phyloP scores from a whole-genome alignment of 2,113 vertebrate genomes.

The Oryzias celebensis region DNA sequence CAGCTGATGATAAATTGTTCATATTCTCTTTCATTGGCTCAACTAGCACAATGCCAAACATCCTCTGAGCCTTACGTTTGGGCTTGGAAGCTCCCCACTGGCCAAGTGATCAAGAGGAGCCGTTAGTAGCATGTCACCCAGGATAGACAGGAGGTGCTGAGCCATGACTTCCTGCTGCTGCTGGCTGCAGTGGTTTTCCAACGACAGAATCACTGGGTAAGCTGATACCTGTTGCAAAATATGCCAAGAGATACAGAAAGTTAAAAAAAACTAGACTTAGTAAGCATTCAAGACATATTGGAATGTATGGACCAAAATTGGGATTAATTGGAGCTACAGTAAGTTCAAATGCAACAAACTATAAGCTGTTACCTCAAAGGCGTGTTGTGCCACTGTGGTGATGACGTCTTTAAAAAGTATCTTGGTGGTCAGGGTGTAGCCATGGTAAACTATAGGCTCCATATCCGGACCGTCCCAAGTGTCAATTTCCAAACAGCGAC shows the following conservation, averaged over 20 bases:
- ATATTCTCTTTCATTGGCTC: slow-evolving; percentile 1
- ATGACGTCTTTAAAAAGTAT: slow-evolving; percentile 85
- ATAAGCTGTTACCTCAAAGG: slow-evolving; percentile 81
- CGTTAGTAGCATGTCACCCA: slow-evolving; percentile 79
- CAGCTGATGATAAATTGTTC: slow-evolving; percentile 6
- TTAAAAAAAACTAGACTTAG: neutral
- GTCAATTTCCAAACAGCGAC: slow-evolving; percentile 90
- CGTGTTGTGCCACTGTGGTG: slow-evolving; percentile 79
- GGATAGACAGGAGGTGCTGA: slow-evolving; percentile 68
- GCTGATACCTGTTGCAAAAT: slow-evolving; percentile 77
- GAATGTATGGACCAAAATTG: too few species aligned
- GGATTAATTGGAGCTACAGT: too few species aligned
- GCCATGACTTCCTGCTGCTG: slow-evolving; percentile 86
- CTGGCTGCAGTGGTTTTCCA: slow-evolving; percentile 88
- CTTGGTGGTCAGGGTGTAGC: slow-evolving; percentile 85
- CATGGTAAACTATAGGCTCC: slow-evolving; percentile 86
- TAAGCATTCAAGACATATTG: neutral
- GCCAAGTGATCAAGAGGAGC: slow-evolving; percentile 55
- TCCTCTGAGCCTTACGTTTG: slow-evolving; percentile 78
- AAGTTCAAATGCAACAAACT: neutral
- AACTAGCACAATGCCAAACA: slow-evolving; percentile 4
- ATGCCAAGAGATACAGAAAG: neutral
- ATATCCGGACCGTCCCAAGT: slow-evolving; percentile 85
- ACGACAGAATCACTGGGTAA: slow-evolving; percentile 86
- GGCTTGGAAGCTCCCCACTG: slow-evolving; percentile 78